Evolutionary conservation across 2,113 vertebrate genomes (phyloP).

Genomic region (Aegithalos caudatus): DNA sequence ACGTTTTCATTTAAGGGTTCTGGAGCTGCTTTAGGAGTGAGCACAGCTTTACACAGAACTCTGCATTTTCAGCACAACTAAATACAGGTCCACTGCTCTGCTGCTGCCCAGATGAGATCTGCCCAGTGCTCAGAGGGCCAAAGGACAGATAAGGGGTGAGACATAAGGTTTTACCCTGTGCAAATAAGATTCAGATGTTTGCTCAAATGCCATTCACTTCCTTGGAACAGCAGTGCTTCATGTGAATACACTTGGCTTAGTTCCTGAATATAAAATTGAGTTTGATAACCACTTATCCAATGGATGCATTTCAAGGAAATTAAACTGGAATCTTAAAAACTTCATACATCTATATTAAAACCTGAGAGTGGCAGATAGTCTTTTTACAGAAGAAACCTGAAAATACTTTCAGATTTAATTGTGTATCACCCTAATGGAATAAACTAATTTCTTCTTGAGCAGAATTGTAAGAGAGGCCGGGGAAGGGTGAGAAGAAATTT

Average conservation of each 20-base stretch:
- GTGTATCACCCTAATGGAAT: neutral
- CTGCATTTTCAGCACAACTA: neutral
- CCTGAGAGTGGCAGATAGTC: fast-evolving
- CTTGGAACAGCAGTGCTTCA: neutral
- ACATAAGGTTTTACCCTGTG: neutral
- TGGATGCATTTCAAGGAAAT: neutral
- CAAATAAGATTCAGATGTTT: neutral
- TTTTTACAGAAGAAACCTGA: neutral
- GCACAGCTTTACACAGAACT: neutral
- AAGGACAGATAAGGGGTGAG: neutral
- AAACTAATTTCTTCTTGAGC: neutral
- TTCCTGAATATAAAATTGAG: neutral
- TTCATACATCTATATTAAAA: neutral
- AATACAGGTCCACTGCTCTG: neutral
- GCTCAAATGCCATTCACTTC: neutral
- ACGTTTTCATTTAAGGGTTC: neutral
- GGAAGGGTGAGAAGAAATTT: neutral
- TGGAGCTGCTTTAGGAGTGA: neutral
- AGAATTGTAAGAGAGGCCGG: neutral
- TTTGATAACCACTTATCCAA: neutral
- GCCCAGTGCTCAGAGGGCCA: neutral
- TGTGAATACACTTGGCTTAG: neutral
- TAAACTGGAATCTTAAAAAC: neutral
- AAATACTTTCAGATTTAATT: neutral
- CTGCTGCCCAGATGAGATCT: neutral